These are phyloP conservation scores for Nesogale talazaci DNA, from an alignment of 2,113 vertebrate genomes.

Conservation along the genomic window DNA sequence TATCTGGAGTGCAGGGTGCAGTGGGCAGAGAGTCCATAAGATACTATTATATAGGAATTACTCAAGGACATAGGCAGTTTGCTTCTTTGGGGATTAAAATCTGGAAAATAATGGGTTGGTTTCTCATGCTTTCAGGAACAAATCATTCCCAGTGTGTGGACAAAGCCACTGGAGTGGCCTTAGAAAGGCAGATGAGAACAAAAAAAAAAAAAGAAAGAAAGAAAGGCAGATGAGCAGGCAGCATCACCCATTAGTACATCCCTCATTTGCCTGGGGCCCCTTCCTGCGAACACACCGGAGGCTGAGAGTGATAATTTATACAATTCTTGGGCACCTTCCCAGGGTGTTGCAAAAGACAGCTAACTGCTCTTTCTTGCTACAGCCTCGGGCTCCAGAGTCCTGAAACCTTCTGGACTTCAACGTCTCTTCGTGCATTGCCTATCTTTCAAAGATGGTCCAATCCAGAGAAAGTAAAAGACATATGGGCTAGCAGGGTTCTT, in stretches of 20 bases:
- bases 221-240: neutral
- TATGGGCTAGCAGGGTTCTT: neutral
- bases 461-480: constrained; percentile 18
- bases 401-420: constrained; percentile 7
- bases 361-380: neutral
- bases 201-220: too few relatives aligned
- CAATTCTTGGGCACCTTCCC: constrained; percentile 25
- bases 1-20: neutral
- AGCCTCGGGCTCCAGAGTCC: neutral
- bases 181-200: neutral
- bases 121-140: neutral
- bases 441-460: neutral
- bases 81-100: constrained; percentile 6
- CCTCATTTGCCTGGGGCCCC: neutral
- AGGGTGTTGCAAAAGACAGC: neutral
- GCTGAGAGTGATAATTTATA: neutral
- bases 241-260: neutral
- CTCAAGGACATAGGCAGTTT: neutral
- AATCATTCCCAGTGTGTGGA: constrained; percentile 23
- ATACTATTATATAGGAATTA: neutral
- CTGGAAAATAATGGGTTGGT: constrained; percentile 29
- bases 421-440: neutral
- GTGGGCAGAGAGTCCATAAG: neutral
- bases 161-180: neutral
- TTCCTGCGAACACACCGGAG: neutral